A percentile compares a stretch with the other conserved stretches of the same genome.
Conservation (phyloP, 1,140 invertebrate species). For the Solen grandis region DNA sequence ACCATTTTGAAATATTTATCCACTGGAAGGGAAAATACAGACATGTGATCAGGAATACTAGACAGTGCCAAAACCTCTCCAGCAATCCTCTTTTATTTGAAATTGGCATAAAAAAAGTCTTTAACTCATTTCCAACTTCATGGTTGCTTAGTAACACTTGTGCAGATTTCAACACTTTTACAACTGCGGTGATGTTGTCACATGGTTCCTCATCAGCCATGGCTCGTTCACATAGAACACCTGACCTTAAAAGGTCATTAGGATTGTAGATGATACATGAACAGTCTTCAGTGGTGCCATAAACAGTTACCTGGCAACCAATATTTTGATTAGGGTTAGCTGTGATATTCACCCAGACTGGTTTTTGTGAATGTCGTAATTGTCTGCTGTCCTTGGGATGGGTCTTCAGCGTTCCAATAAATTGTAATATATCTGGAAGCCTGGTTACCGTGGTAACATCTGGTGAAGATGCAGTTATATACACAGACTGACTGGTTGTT, state of each 20-base stretch:
- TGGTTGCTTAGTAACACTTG: no score
- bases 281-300: background rate
- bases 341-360: constrained; percentile 11
- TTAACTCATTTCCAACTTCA: no score
- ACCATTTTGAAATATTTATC: no score
- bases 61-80: no score
- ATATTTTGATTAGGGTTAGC: constrained; percentile 7
- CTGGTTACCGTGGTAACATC: background rate
- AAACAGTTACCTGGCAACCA: constrained; percentile 29
- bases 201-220: background rate
- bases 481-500: constrained; percentile 27
- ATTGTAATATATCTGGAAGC: background rate
- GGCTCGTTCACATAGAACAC: constrained; percentile 27
- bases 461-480: constrained; percentile 42
- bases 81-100: no score
- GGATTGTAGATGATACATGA: constrained; percentile 58
- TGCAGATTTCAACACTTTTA: constrained; percentile 15
- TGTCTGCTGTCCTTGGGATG: background rate
- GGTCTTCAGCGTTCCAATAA: constrained; percentile 4
- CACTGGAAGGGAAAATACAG: no score
- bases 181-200: constrained; percentile 11
- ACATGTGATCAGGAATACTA: no score
- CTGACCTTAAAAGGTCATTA: constrained; percentile 51
- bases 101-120: no score
- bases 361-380: background rate